Percentiles rank a stretch among this genome's conserved stretches.
These are phyloP conservation scores for Zosterops hypoxanthus DNA, from an alignment of 2,113 vertebrate species.

Conservation along the genomic window DNA sequence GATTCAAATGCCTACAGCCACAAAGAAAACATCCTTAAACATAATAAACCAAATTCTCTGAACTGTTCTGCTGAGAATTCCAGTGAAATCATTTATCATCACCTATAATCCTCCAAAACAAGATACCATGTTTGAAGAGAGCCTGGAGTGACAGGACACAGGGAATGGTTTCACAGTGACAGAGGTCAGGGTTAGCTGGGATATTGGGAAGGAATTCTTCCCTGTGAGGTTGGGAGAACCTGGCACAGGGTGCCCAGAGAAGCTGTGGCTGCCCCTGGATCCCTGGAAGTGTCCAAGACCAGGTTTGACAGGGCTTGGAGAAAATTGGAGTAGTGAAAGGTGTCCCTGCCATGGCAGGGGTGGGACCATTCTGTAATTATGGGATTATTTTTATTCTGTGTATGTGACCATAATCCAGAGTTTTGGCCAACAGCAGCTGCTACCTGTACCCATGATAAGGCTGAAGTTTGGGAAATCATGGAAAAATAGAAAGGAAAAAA, in stretches of 20 bases:
- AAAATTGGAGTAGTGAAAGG: rapidly evolving
- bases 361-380: neutral
- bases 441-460: neutral
- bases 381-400: neutral
- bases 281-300: neutral
- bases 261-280: neutral
- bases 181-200: neutral
- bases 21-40: neutral
- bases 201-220: neutral
- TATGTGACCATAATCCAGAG: neutral
- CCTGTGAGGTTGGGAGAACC: neutral
- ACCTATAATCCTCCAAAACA: neutral
- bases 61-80: neutral
- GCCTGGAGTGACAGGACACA: neutral
- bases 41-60: neutral
- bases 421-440: neutral
- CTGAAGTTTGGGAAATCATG: neutral
- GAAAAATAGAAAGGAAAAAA: neutral
- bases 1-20: neutral
- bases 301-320: neutral
- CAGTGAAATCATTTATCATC: neutral
- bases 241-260: neutral
- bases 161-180: neutral
- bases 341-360: neutral
- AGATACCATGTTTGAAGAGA: neutral